A percentile compares a stretch with the other conserved stretches of the same genome.
Evolutionary conservation across 2,888 invertebrate genomes (phyloP).

Genomic region (Ommatoiulus sabulosus): DNA sequence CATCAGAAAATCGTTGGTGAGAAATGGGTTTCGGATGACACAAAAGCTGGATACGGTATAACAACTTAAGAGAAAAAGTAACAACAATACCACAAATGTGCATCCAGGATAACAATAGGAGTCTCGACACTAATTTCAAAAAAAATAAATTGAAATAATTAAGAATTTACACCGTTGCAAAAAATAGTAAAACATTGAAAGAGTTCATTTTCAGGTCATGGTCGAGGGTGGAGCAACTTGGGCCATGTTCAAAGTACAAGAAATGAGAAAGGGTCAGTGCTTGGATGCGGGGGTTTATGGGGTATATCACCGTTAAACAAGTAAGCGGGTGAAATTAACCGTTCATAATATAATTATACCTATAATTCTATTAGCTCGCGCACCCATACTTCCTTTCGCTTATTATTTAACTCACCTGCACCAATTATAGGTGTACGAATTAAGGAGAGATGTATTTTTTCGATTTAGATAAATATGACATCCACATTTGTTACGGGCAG

Average conservation of each 20-base stretch:
- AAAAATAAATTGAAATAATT: slow-evolving; percentile 36
- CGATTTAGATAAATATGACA: slow-evolving; percentile 21
- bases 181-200: background rate
- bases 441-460: background rate
- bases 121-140: slow-evolving; percentile 32
- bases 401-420: slow-evolving; percentile 20
- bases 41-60: slow-evolving; percentile 31
- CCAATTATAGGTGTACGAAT: slow-evolving; percentile 29
- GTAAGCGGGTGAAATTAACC: slow-evolving; percentile 37
- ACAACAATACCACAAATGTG: slow-evolving; percentile 19
- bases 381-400: slow-evolving; percentile 41
- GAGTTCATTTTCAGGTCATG: slow-evolving; percentile 29
- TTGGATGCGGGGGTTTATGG: slow-evolving; percentile 30
- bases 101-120: background rate
- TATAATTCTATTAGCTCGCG: slow-evolving; percentile 38
- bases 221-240: background rate
- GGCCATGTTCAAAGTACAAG: background rate
- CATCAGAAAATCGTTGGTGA: background rate
- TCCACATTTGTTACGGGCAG: background rate
- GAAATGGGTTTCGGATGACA: slow-evolving; percentile 45
- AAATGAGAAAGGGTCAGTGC: slow-evolving; percentile 38
- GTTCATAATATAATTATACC: slow-evolving; percentile 47
- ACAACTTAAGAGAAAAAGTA: slow-evolving; percentile 23
- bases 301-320: slow-evolving; percentile 41
- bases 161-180: background rate